Base-by-base conservation (phyloP, 2,113 vertebrate genomes). In the Dasyornis broadbenti region DNA sequence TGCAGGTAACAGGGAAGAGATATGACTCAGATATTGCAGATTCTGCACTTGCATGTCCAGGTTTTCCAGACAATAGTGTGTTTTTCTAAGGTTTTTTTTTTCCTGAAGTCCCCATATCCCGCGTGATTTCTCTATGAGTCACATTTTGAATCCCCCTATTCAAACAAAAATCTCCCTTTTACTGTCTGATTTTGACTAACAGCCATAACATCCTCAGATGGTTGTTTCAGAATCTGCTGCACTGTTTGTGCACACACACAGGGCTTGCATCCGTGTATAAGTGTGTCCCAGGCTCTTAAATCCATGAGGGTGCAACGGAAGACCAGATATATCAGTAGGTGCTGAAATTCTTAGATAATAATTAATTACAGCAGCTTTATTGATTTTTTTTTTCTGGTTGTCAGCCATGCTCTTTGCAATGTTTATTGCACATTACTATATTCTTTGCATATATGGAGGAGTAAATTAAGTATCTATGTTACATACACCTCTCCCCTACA, bases 11-110 rank as follows among this genome's bases (percentile, higher is more conserved):
- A 65, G 40, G 60, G n/a, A 31, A n/a, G 49, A 63, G 23, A 28
- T 4, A 9, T 9, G 17, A 68, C n/a, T 61, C 56, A 71, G 54
- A 54, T 63, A 42, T 4, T 59, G 60, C 33, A 91, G 80, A 65
- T 65, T 92, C 73, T 92, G 42, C 86, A 45, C 16, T 15, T 20
- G 33, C 27, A 42, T 11, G 40, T 60, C 56, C 44, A 49, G 47
- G 33, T 94, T 95, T 94, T 78, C 33, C 69, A 92, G 73, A 82
- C 12, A 45, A 65, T 18, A 15, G 33, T 2, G 40, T 83, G 56
- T 86, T 92, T 94, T 93, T 40, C 39, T 78, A 92, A 78, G 75
- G 7, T 13, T 60, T 92, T 86, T 77, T 77, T 80, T 94, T 66
- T 30, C 33, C 42, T n/a, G 30, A 66, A 27, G 42, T 61, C 24